Evolutionary conservation across 2,797 vertebrate genomes (phyloP), one percentile per base, ranked within the genome.

Genomic region (Pitangus sulphuratus): DNA sequence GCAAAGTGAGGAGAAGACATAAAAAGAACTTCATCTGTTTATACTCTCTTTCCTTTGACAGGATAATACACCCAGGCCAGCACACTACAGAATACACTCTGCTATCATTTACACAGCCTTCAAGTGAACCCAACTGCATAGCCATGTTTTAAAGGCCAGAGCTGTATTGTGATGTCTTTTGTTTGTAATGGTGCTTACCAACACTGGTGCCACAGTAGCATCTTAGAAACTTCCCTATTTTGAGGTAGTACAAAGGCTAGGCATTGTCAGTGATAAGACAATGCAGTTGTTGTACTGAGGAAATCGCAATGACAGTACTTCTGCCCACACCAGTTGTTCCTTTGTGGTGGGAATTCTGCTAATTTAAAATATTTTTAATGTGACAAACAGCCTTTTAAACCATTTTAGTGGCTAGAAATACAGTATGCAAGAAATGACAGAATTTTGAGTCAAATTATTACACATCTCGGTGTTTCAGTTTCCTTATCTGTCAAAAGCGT

Each of bases 31-130:
- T 12, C 15, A 26, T 83, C 58, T 82, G 26, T 93, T 94, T 92
- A 65, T 37, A 40, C 31, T 87, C 17, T 17, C 40, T 64, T 84
- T 60, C 50, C 57, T 89, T 85, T 57, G 78, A 79, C 60, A 57
- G 81, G 53, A 53, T 85, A 91, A 89, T 91, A 85, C 62, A 84
- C 57, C 22, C 77, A 91, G n/a, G n/a, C 57, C 57, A 87, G 33
- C 37, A 79, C 47, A n/a, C 64, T 42, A 28, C 57, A 58, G 74
- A 90, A 61, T 28, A 68, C 42, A 28, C 54, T 54, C 40, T 1
- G 5, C 66, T 45, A 37, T 33, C 86, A 79, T 64, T 88, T 79
- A 77, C 77, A 80, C 53, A 84, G 50, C 22, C 31, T 84, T 60
- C 37, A 35, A 45, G 3, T 24, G 39, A 87, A 64, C 39, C 6